Conservation (phyloP, 1,140 invertebrate genomes). For the Maconellicoccus hirsutus region DNA sequence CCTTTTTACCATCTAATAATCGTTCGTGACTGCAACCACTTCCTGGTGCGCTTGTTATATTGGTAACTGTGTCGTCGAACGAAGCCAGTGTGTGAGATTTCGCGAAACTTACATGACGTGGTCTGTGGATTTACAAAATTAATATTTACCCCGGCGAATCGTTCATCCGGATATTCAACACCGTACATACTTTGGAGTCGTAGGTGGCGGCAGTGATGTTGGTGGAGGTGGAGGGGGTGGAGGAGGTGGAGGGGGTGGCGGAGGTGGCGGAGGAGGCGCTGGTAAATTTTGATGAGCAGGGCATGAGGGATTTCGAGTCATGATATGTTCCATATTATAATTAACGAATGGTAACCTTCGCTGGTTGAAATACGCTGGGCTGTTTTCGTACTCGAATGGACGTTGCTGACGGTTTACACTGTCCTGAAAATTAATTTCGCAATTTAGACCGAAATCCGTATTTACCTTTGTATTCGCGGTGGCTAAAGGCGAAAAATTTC, state of each 20-base stretch:
- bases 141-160: no score
- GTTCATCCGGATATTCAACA: background rate
- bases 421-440: no score
- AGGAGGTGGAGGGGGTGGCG: background rate
- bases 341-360: conserved; percentile 12
- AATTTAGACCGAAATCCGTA: no score
- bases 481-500: no score
- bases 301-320: conserved; percentile 16
- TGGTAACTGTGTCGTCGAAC: conserved; percentile 52
- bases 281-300: conserved; percentile 24
- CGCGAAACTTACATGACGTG: conserved; percentile 84
- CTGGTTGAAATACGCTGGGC: conserved; percentile 36
- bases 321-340: conserved; percentile 13
- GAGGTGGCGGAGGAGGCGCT: conserved; percentile 24
- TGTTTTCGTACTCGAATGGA: background rate
- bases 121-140: conserved; percentile 39
- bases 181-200: conserved; percentile 19
- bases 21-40: conserved; percentile 55
- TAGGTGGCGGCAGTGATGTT: conserved; percentile 15
- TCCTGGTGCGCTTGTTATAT: conserved; percentile 32
- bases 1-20: conserved; percentile 49
- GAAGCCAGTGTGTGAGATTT: conserved; percentile 69
- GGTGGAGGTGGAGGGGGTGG: background rate
- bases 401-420: no score
- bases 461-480: no score